Evolutionary conservation across 2,888 invertebrate genomes (phyloP).

Genomic region (Sarcophaga variegata): DNA sequence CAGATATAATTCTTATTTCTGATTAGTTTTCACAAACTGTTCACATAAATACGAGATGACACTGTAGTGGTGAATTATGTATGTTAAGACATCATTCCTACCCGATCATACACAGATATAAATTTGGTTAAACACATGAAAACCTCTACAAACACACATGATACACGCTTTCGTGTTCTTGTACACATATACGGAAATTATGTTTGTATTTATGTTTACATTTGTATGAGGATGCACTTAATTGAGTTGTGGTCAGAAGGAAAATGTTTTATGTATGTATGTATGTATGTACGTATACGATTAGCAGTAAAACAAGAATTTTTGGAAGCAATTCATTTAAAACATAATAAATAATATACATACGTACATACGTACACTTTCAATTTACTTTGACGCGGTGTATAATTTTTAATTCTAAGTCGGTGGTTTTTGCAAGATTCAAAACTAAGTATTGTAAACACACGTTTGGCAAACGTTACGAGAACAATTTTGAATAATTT

Average conservation of each 20-base stretch:
- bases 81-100: slow-evolving; percentile 1
- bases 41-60: not conserved
- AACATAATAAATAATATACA: too few species aligned
- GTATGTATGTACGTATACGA: too few species aligned
- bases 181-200: not conserved
- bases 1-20: not conserved
- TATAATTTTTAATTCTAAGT: too few species aligned
- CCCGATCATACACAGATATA: slow-evolving; percentile 13
- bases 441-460: too few species aligned
- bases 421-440: too few species aligned
- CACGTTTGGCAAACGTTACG: too few species aligned
- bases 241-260: slow-evolving; percentile 48
- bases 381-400: too few species aligned
- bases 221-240: slow-evolving; percentile 45
- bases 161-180: not conserved
- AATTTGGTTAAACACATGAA: not conserved
- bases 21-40: not conserved
- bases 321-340: too few species aligned
- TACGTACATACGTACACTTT: too few species aligned
- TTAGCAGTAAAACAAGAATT: too few species aligned
- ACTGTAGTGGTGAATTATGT: not conserved
- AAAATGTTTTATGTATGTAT: not conserved
- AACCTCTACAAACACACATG: not conserved
- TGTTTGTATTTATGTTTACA: slow-evolving; percentile 43
- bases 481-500: too few species aligned